Percentiles rank a stretch among this genome's conserved stretches.
These are phyloP conservation scores for Clusia tigrina DNA, from an alignment of 2,888 invertebrate genomes.

Conservation along the genomic window DNA sequence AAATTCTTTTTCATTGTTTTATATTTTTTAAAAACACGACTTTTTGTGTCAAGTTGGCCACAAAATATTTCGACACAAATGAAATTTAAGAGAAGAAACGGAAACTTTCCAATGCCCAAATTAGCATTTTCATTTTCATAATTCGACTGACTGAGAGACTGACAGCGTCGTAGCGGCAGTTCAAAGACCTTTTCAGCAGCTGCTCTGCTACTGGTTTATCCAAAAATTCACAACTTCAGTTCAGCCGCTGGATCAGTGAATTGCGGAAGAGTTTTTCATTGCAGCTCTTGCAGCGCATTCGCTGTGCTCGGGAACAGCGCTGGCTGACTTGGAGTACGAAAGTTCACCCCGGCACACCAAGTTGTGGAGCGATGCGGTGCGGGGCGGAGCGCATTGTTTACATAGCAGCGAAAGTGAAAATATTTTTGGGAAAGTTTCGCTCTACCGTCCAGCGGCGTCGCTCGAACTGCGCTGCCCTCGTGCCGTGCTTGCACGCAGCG, in stretches of 20 bases:
- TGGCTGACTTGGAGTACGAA: no score
- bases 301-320: neutral
- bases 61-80: neutral
- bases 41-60: no score
- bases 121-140: neutral
- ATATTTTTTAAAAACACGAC: no score
- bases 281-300: neutral
- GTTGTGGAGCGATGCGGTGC: no score
- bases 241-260: neutral
- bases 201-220: no score
- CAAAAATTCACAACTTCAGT: neutral
- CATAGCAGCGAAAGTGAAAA: slow-evolving; percentile 1
- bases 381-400: no score
- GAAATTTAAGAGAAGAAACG: neutral
- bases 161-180: no score
- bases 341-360: no score
- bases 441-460: neutral
- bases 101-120: neutral
- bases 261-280: slow-evolving; percentile 1
- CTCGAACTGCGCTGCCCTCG: no score
- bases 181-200: slow-evolving; percentile 1
- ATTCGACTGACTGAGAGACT: no score
- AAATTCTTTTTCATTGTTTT: no score
- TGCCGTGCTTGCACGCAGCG: no score
- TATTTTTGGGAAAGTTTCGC: slow-evolving; percentile 6